Evolutionary conservation across 30 jellyfish, hydroid and myxozoan genomes (phyloP).

Genomic region (Clytia hemisphaerica): DNA sequence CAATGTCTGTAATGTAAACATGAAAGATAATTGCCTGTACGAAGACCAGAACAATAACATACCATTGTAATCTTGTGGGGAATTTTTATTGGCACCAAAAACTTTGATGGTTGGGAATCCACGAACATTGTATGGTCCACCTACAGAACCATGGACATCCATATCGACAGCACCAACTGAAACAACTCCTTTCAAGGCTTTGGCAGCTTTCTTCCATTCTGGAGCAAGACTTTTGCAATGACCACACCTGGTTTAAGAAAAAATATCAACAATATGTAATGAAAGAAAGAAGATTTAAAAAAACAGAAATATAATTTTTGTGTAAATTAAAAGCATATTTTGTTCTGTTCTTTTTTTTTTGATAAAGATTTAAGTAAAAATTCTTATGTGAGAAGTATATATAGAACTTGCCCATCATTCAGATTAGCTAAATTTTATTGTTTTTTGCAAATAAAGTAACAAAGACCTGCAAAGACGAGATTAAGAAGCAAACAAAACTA

Average conservation of each 20-base stretch:
- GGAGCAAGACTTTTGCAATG: slow-evolving; percentile 89
- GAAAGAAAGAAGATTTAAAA: background rate
- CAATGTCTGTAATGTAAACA: too few relatives aligned
- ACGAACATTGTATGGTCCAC: slow-evolving; percentile 83
- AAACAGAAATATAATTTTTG: background rate
- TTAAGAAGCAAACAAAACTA: too few relatives aligned
- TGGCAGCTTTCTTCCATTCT: slow-evolving; percentile 86
- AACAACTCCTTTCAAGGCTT: slow-evolving; percentile 63
- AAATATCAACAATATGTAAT: background rate
- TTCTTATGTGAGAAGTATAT: too few relatives aligned
- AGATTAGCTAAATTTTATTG: too few relatives aligned
- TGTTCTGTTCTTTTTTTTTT: too few relatives aligned
- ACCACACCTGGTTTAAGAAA: slow-evolving; percentile 79
- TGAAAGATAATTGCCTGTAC: too few relatives aligned
- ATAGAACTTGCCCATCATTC: too few relatives aligned
- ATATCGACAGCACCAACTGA: slow-evolving; percentile 94
- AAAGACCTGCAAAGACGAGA: too few relatives aligned
- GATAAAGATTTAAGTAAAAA: too few relatives aligned
- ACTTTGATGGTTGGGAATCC: slow-evolving; percentile 93
- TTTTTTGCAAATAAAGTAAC: too few relatives aligned
- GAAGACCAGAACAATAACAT: too few relatives aligned
- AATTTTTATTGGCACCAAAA: slow-evolving; percentile 63
- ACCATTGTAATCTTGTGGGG: slow-evolving; percentile 90
- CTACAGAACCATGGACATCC: slow-evolving; percentile 90
- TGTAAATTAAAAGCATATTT: too few relatives aligned